Conservation (phyloP, 2,888 invertebrate species). For the Auanema freiburgensis region DNA sequence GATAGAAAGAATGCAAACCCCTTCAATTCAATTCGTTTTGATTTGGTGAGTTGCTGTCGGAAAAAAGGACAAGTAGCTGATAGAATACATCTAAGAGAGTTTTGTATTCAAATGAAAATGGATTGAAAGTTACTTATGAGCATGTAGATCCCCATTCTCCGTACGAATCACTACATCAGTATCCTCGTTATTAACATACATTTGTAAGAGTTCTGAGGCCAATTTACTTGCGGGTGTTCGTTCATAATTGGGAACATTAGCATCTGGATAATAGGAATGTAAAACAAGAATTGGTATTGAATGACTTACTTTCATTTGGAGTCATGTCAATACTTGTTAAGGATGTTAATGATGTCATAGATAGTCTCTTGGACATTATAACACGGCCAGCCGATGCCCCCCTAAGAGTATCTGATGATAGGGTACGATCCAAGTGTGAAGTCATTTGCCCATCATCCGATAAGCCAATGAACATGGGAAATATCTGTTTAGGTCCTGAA, state of each 20-base stretch:
- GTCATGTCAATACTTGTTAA: conserved; percentile 59
- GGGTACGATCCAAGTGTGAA: conserved; percentile 24
- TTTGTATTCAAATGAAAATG: neutral
- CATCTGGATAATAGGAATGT: neutral
- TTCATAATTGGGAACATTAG: conserved; percentile 28
- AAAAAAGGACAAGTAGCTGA: conserved; percentile 89
- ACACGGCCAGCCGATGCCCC: conserved; percentile 8
- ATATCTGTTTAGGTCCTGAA: conserved; percentile 42
- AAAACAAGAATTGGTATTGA: neutral
- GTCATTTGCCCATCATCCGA: conserved; percentile 23
- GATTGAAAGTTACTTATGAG: conserved; percentile 73
- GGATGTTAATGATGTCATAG: conserved; percentile 58
- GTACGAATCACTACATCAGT: conserved; percentile 81
- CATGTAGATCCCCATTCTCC: conserved; percentile 81
- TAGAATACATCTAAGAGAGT: conserved; percentile 74
- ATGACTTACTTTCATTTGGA: conserved; percentile 9
- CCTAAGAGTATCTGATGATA: conserved; percentile 20
- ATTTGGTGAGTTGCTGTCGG: conserved; percentile 70
- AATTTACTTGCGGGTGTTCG: conserved; percentile 71
- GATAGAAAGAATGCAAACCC: conserved; percentile 13
- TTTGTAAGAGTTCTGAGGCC: conserved; percentile 83
- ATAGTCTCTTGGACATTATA: conserved; percentile 53
- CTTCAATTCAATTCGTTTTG: conserved; percentile 45
- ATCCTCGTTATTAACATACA: conserved; percentile 88
- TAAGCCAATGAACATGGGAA: conserved; percentile 60